A percentile compares a stretch with the other conserved stretches of the same genome.
Conservation (phyloP, 1,140 invertebrate genomes). For the Trachymyrmex septentrionalis region DNA sequence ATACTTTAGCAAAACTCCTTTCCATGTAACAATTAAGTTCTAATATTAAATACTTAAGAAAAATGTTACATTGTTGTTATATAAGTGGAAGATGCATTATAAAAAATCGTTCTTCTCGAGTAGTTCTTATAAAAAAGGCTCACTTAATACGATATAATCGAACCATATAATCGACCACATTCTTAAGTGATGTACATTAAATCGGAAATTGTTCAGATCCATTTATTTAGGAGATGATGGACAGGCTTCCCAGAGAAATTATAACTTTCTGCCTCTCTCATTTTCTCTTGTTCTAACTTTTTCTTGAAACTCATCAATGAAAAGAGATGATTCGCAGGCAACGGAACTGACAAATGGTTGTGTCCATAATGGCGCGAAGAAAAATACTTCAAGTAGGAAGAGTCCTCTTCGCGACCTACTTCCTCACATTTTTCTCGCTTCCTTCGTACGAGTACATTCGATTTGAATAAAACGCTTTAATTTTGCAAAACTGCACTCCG, state of each 20-base stretch:
- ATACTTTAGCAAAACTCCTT: background rate
- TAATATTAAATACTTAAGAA: background rate
- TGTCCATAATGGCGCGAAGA: conserved; percentile 64
- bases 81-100: background rate
- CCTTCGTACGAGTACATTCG: conserved; percentile 31
- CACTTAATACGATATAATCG: conserved; percentile 6
- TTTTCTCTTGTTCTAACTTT: conserved; percentile 25
- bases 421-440: conserved; percentile 22
- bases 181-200: conserved; percentile 24
- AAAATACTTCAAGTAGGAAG: conserved; percentile 62
- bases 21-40: background rate
- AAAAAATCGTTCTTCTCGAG: no score
- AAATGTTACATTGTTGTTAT: background rate
- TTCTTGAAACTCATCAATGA: conserved; percentile 54
- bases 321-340: conserved; percentile 48
- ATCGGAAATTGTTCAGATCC: background rate
- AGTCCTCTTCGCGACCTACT: conserved; percentile 41
- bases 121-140: background rate
- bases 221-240: conserved; percentile 57
- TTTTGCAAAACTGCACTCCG: conserved; percentile 69
- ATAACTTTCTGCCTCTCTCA: conserved; percentile 24
- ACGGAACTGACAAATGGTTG: conserved; percentile 71
- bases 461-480: conserved; percentile 64
- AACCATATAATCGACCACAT: background rate
- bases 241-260: conserved; percentile 71